Conservation (phyloP, 2,888 invertebrate genomes). For the Allolobophora icterica region DNA sequence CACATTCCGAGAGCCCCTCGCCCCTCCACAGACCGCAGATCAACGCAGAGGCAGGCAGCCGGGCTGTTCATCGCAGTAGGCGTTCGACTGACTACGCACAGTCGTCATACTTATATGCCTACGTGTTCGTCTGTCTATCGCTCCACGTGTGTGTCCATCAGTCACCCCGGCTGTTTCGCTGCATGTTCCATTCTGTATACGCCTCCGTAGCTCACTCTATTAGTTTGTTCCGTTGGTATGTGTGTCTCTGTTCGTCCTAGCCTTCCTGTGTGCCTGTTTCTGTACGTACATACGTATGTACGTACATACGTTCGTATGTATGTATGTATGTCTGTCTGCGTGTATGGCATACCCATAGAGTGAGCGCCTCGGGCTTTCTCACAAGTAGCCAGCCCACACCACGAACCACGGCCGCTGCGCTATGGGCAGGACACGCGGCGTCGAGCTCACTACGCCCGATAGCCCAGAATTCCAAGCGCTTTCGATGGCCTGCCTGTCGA, state of each 20-base stretch:
- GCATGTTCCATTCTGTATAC: neutral
- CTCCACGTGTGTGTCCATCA: neutral
- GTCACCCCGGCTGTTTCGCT: neutral
- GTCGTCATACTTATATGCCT: neutral
- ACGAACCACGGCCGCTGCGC: neutral
- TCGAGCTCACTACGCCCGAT: neutral
- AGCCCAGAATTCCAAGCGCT: slow-evolving; percentile 25
- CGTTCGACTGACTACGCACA: neutral
- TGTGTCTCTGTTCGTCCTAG: neutral
- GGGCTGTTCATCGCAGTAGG: neutral
- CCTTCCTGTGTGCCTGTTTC: neutral
- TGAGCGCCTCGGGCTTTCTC: neutral
- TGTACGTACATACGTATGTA: neutral
- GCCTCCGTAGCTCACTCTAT: neutral
- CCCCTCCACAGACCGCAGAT: neutral
- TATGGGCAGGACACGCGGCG: neutral
- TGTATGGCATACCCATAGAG: slow-evolving; percentile 18
- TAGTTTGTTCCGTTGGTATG: neutral
- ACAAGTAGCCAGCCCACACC: neutral
- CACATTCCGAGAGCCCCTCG: neutral
- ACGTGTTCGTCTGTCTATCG: neutral
- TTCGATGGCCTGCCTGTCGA: neutral
- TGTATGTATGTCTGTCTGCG: neutral
- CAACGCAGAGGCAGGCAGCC: neutral
- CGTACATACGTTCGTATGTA: neutral